phyloP scores from a whole-genome alignment of 2,797 vertebrate genomes.

The Pipistrellus nathusii region DNA sequence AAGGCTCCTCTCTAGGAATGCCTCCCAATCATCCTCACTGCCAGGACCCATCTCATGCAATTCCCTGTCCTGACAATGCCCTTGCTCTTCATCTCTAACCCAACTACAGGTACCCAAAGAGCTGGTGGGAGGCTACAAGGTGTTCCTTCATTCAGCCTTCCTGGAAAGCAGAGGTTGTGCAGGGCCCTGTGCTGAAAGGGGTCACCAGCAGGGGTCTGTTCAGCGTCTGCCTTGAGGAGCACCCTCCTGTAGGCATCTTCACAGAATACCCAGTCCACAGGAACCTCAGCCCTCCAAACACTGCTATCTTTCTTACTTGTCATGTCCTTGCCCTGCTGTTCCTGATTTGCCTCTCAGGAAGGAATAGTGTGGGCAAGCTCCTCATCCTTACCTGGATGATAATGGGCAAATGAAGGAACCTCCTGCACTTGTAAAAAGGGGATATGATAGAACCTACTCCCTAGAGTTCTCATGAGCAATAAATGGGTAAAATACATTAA shows the following conservation, averaged over 20 bases:
- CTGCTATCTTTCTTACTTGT: neutral
- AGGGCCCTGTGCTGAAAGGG: neutral
- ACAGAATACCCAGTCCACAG: accelerated
- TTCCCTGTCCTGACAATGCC: neutral
- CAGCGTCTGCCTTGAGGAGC: neutral
- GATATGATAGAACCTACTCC: neutral
- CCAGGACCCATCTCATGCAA: accelerated
- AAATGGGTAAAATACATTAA: neutral
- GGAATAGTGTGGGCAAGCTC: neutral
- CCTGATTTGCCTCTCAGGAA: neutral
- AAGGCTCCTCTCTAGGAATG: neutral
- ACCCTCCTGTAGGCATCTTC: neutral
- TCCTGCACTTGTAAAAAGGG: neutral
- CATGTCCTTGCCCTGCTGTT: neutral
- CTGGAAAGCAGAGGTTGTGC: neutral
- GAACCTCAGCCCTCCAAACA: neutral
- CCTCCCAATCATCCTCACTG: neutral
- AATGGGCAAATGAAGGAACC: neutral
- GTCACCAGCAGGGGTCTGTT: neutral
- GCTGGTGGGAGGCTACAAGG: accelerated
- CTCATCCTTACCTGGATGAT: no score
- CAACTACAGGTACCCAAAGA: neutral
- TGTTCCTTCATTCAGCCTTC: neutral
- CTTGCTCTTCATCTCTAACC: neutral
- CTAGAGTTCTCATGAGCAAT: neutral